Conservation (phyloP, 2,113 vertebrate species). For the Oreocharis arfaki region DNA sequence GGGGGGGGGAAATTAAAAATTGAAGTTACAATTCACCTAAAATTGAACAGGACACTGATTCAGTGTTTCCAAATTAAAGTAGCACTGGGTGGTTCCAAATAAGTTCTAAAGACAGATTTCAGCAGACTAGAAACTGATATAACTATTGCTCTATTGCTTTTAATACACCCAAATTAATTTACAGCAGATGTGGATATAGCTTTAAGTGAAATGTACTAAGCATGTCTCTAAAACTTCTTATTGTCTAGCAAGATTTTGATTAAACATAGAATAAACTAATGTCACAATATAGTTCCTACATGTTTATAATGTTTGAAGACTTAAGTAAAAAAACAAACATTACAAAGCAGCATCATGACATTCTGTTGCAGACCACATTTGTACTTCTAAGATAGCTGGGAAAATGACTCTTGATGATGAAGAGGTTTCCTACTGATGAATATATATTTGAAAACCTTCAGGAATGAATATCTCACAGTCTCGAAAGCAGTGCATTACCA, state of each 20-base stretch:
- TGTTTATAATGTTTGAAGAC: background rate
- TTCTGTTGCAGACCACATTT: background rate
- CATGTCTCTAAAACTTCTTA: background rate
- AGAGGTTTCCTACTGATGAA: background rate
- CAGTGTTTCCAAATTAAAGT: slow-evolving; percentile 18
- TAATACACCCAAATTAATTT: background rate
- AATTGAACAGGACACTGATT: slow-evolving; percentile 21
- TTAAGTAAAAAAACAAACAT: background rate
- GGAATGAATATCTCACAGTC: background rate
- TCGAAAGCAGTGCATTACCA: background rate
- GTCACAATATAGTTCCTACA: background rate
- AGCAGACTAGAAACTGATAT: background rate
- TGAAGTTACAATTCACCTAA: background rate
- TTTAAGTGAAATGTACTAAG: background rate
- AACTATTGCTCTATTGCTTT: background rate
- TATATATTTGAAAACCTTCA: background rate
- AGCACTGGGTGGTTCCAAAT: background rate
- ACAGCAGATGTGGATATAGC: background rate
- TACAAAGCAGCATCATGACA: background rate
- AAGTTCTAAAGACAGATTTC: background rate
- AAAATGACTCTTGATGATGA: background rate
- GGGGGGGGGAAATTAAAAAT: background rate
- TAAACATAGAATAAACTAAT: background rate
- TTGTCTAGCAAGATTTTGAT: background rate
- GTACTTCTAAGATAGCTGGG: background rate